Base-by-base conservation (phyloP, 2,113 vertebrate species). In the Apeltes quadracus region DNA sequence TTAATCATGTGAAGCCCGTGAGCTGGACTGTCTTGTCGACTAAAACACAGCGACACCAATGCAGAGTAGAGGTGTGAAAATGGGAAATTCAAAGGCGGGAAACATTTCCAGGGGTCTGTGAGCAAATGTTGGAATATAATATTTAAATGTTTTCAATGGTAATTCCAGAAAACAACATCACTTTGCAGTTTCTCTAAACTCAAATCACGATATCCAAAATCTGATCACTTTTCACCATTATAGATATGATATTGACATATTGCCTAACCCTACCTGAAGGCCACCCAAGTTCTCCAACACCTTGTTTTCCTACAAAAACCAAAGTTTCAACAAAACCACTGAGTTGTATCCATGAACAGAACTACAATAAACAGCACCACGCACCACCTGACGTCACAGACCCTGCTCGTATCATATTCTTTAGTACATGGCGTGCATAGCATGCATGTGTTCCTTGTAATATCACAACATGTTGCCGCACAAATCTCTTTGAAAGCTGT, bases 1-100 rank as follows among this genome's bases (percentile, higher is more conserved):
- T 67, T 55, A 55, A 29, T 67, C 62, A 55, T 32, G 38, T 34
- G 34, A 58, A 57, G 34, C 76, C 68, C 57, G 16, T 34, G 38
- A 61, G 14, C 23, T 32, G 54, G 58, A 75, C 16, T 3, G 43
- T 8, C 16, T 44, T 18, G 43, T 5, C 6, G 43, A 44, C 14
- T 43, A 16, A 20, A 46, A 46, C 18, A 8, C n/a, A 51, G 23
- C 23, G 3, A 13, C 22, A 0, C 22, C 2, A 27, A 15, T n/a
- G 41, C 38, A 20, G 14, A 7, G 55, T 2, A 41, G 27, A 12
- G 55, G 55, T 57, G 59, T 18, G 7, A 43, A 43, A 41, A 7
- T 16, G 15, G 38, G 32, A 22, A 38, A 53, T 7, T 22, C 53
- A 25, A 27, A 54, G 13, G 12, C 16, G 53, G 23, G 25, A 7